Base-by-base conservation (phyloP, 2,888 invertebrate genomes). In the Xestia ashworthii region DNA sequence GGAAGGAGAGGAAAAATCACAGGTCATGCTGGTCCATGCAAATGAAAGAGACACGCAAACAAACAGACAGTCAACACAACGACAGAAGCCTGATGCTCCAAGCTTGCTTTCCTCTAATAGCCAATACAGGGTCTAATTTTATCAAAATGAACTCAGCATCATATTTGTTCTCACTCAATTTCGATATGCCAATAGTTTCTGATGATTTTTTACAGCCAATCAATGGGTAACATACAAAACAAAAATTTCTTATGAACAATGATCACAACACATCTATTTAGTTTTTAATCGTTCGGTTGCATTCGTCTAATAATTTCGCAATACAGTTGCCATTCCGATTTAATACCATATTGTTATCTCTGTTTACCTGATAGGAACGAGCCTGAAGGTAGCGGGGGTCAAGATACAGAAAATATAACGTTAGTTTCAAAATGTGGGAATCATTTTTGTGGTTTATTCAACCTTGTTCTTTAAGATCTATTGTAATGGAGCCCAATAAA, bases 361-460 rank as follows among this genome's bases (percentile, higher is more conserved):
- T 97, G 97, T 98, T 98, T 98, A 98, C 98, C 98, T 98, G 98
- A 98, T 97, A 98, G 97, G 97, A 98, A 98, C 97, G 98, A 98
- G 98, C 98, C 98, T 98, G 98, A 97, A 97, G 97, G 97, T 97
- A 97, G 98, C 98, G 97, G 97, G 97, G 97, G 97, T 96, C 90
- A 93, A 96, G 95, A 96, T 96, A 96, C 96, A 97, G 96, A 95
- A 94, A 95, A 97, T 93, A 96, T 90, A 96, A 92, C 93, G 97
- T 97, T 97, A 97, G 97, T 97, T 93, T 81, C 90, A 95, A 94
- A 93, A 93, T 91, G 83, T 88, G 88, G 90, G 87, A 89, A 82
- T 82, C 60, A 83, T 87, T 86, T 89, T 91, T 88, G 89, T 90
- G 90, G 87, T 87, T 87, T 90, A 88, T 74, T 87, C 72, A 84